Evolutionary conservation across 2,113 vertebrate species (phyloP), one percentile per base, ranked within the genome.

Genomic region (Hydrochoerus hydrochaeris): DNA sequence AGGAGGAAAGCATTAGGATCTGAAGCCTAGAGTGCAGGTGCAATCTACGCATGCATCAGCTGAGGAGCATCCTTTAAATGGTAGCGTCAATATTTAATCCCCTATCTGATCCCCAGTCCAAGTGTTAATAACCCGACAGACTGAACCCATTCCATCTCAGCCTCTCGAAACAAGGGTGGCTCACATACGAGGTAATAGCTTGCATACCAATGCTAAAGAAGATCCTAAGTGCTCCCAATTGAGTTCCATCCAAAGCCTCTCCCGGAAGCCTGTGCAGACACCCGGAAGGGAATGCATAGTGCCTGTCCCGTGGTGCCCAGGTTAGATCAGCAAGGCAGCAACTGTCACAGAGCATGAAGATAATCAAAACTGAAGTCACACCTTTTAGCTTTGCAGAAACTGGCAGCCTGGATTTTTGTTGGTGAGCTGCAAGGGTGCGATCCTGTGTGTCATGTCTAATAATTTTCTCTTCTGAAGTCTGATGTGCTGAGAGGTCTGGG

Each of bases 291-390:
- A 99, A 99, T 98, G 91, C 97, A 97, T 90, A 83, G 95, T 91
- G 58, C 95, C 32, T 85, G 87, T 95, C 75, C 5, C 0, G 0
- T 98, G 96, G 92, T 17, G 80, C 71, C 95, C 98, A 98, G 98
- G 99, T 99, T 99, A 98, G 98, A 98, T 97, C 98, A 98, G 98
- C 97, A 99, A 97, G 95, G 98, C 97, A 98, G 98, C 93, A 73
- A 95, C 98, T 98, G 98, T 98, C 98, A 96, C 98, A 89, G 97
- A 28, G 26, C 98, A 98, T 99, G 99, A 99, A 96, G 98, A 97
- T 99, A 99, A 99, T 99, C 97, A 91, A 98, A 98, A 98, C 97
- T 99, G 99, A 99, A 99, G 98, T 98, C 99, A 99, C 99, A 99
- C 99, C 99, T 99, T 99, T 99, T 98, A 98, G 98, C 98, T 99